Percentiles rank a stretch among this genome's conserved stretches.
Evolutionary conservation across 2,113 vertebrate species (phyloP).

Genomic region (Ovis aries): DNA sequence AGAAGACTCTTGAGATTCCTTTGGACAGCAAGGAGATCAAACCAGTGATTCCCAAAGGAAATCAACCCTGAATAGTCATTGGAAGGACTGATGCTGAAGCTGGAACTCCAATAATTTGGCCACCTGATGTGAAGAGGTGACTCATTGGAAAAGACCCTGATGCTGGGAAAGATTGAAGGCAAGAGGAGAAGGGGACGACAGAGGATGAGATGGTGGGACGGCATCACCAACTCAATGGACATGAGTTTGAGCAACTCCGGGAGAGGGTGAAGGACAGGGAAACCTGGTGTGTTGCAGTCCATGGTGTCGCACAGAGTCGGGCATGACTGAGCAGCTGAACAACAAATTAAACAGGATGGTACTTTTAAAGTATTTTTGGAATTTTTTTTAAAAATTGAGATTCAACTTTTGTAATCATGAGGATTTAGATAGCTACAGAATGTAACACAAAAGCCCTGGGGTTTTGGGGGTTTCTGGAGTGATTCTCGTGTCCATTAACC

Average conservation of each 20-base stretch:
- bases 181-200: accelerated
- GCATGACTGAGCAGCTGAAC: not conserved
- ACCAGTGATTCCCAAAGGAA: not conserved
- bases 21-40: not conserved
- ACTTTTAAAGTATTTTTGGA: not conserved
- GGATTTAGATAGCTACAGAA: not conserved
- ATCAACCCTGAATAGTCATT: not conserved
- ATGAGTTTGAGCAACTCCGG: accelerated
- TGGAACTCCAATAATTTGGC: not conserved
- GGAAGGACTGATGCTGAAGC: not conserved
- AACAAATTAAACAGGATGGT: not conserved
- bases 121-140: not conserved
- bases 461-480: not conserved
- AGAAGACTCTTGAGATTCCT: not conserved
- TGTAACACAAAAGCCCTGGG: not conserved
- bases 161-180: not conserved
- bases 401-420: not conserved
- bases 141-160: not conserved
- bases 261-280: not conserved
- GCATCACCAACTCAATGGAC: not conserved
- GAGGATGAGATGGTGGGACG: not conserved
- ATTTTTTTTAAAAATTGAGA: not conserved
- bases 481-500: not conserved
- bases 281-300: not conserved
- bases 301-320: accelerated